These are phyloP conservation scores for Trileptium ribeirensis DNA, from an alignment of 2,888 invertebrate genomes.

Conservation along the genomic window DNA sequence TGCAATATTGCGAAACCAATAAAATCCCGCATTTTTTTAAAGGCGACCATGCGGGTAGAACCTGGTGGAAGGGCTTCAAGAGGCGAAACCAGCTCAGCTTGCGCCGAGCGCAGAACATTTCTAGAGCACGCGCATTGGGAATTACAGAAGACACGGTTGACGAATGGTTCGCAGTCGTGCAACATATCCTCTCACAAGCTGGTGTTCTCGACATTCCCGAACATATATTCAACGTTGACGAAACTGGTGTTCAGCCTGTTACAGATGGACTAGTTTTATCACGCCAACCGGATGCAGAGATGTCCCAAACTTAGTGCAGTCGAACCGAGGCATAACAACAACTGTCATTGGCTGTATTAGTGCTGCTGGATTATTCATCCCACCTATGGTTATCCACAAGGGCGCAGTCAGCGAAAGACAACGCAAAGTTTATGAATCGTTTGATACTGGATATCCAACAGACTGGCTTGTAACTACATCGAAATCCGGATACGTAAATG, in stretches of 20 bases:
- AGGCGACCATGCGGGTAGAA: background rate
- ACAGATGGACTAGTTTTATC: background rate
- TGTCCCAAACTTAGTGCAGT: background rate
- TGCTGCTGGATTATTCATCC: background rate
- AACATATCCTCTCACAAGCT: background rate
- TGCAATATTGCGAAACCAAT: background rate
- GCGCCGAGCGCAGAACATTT: background rate
- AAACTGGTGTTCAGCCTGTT: conserved; percentile 5
- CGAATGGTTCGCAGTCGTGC: background rate
- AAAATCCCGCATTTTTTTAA: background rate
- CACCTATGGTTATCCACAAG: background rate
- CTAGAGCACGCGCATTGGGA: background rate
- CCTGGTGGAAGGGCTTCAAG: background rate
- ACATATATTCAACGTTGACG: background rate
- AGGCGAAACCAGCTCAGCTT: background rate
- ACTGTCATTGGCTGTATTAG: background rate
- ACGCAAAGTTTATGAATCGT: background rate
- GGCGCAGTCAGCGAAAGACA: background rate
- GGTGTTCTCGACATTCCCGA: background rate
- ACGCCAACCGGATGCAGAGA: background rate
- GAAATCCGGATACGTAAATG: background rate
- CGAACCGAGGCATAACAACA: background rate
- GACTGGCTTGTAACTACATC: background rate
- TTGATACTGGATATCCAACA: background rate
- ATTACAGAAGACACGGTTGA: background rate